Conservation (phyloP, 2,797 vertebrate genomes). For the Sphenopsis melanotis region DNA sequence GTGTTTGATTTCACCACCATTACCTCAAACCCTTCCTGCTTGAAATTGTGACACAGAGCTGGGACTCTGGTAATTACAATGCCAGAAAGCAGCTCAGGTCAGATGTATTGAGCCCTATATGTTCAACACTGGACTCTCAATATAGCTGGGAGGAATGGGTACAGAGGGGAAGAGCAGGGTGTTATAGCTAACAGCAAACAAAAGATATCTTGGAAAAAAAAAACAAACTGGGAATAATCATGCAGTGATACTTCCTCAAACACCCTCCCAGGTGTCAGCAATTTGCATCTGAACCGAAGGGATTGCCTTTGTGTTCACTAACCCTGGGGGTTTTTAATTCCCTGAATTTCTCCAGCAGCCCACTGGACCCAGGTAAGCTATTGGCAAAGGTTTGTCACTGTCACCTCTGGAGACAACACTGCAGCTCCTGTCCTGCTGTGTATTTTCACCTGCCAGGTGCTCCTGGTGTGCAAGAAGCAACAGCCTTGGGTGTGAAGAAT, state of each 20-base stretch:
- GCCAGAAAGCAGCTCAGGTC: not conserved
- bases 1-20: not conserved
- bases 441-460: not conserved
- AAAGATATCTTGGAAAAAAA: not conserved
- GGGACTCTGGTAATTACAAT: not conserved
- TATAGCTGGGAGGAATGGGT: not conserved
- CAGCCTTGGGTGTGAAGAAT: not conserved
- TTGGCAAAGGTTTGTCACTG: not conserved
- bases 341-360: not conserved
- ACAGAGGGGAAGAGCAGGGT: not conserved
- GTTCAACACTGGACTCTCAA: not conserved
- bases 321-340: not conserved
- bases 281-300: not conserved
- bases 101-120: not conserved
- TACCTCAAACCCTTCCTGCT: not conserved
- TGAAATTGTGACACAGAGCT: not conserved
- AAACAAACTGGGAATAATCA: not conserved
- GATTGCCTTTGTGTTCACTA: not conserved
- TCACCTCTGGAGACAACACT: not conserved
- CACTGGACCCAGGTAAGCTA: not conserved
- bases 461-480: not conserved
- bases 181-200: not conserved
- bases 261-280: not conserved
- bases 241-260: not conserved
- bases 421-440: not conserved